Percentiles rank a stretch among this genome's conserved stretches.
phyloP scores from a whole-genome alignment of 2,797 vertebrate genomes.

The Sebastes itinus region DNA sequence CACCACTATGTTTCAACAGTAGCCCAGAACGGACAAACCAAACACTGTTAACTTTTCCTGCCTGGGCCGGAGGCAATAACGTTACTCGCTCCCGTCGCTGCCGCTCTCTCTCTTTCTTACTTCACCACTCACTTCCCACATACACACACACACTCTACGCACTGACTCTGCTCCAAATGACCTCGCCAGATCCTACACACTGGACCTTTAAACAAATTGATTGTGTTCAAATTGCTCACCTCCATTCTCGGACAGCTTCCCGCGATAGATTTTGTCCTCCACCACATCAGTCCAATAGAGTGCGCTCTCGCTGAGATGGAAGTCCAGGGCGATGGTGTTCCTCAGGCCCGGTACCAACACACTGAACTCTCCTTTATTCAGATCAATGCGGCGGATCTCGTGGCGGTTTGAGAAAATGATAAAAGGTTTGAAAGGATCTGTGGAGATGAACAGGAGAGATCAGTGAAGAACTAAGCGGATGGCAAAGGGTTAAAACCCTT shows the following conservation, averaged over 20 bases:
- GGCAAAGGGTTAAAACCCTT: slow-evolving; percentile 23
- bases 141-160: no score
- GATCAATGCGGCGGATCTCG: slow-evolving; percentile 96
- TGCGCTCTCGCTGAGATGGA: slow-evolving; percentile 94
- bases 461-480: background rate
- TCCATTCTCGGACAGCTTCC: slow-evolving; percentile 95
- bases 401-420: slow-evolving; percentile 99
- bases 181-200: no score
- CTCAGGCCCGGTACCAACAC: slow-evolving; percentile 94
- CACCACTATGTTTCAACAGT: no score
- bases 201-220: background rate
- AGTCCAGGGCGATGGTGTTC: slow-evolving; percentile 97
- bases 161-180: no score
- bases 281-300: slow-evolving; percentile 99
- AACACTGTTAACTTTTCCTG: no score
- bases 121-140: no score
- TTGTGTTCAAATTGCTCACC: slow-evolving; percentile 76
- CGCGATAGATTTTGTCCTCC: slow-evolving; percentile 98
- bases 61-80: fast-evolving
- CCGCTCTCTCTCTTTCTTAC: no score
- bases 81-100: fast-evolving
- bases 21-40: no score
- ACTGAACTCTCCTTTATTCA: slow-evolving; percentile 95
- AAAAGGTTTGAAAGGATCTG: slow-evolving; percentile 96
- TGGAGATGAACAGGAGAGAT: background rate